phyloP scores from a whole-genome alignment of 1,140 invertebrate genomes.

The Zaprionus camerounensis region DNA sequence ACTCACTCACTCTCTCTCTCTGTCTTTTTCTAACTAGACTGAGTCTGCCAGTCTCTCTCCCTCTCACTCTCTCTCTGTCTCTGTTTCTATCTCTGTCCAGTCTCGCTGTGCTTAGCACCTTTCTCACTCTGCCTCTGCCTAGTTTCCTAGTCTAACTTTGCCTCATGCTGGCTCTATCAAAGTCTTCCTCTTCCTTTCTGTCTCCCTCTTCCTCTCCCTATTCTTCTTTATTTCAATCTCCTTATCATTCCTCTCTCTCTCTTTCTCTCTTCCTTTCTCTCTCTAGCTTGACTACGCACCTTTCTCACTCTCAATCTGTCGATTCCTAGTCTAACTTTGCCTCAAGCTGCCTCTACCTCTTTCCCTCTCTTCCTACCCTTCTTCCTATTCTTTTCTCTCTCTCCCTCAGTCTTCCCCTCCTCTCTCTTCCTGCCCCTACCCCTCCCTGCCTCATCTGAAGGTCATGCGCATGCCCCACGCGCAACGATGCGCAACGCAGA shows the following conservation, averaged over 20 bases:
- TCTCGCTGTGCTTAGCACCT: background rate
- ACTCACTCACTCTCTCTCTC: background rate
- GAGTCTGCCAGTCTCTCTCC: background rate
- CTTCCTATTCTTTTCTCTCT: background rate
- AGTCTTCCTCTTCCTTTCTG: background rate
- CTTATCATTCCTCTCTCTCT: background rate
- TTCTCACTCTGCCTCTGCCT: background rate
- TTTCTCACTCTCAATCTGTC: background rate
- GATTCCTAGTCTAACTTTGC: background rate
- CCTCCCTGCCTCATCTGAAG: constrained; percentile 48
- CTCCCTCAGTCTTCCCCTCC: background rate
- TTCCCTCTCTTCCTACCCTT: background rate
- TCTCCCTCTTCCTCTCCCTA: background rate
- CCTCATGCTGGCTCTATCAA: background rate
- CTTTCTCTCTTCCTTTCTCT: background rate
- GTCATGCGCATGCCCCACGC: constrained; percentile 55
- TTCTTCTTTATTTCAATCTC: background rate
- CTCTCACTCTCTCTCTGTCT: background rate
- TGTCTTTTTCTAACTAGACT: background rate
- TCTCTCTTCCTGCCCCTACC: background rate
- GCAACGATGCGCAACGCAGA: constrained; percentile 39
- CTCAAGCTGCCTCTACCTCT: background rate
- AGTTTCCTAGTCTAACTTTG: background rate
- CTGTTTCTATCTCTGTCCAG: background rate
- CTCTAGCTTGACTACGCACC: background rate